phyloP scores from a whole-genome alignment of 1,140 invertebrate species.

The Bombus soroeensis region DNA sequence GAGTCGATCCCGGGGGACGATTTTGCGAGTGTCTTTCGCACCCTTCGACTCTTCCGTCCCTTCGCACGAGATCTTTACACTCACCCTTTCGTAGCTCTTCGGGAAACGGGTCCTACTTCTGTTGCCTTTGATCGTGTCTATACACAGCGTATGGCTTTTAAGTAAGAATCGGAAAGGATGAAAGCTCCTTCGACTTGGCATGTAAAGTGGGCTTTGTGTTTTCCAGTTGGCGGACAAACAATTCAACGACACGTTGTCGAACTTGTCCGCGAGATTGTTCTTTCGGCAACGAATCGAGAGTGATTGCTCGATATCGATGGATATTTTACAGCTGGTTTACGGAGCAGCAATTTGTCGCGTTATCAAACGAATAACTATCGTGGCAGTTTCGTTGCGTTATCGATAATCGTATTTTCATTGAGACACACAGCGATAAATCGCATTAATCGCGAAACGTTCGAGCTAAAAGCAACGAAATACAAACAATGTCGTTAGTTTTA shows the following conservation, averaged over 20 bases:
- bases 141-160: conserved; percentile 18
- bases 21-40: conserved; percentile 52
- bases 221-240: conserved; percentile 12
- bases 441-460: not conserved
- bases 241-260: conserved; percentile 46
- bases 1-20: conserved; percentile 50
- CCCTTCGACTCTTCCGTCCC: conserved; percentile 25
- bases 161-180: conserved; percentile 13
- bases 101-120: conserved; percentile 24
- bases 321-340: not conserved
- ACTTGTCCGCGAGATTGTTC: not conserved
- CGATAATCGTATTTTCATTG: not conserved
- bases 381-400: not conserved
- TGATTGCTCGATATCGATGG: not conserved
- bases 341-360: not conserved
- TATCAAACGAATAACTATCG: too few relatives aligned
- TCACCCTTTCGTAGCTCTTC: conserved; percentile 32
- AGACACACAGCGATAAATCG: not conserved
- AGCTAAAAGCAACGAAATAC: not conserved
- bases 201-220: conserved; percentile 28
- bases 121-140: conserved; percentile 48
- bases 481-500: not conserved
- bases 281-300: not conserved
- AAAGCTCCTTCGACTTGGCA: conserved; percentile 28
- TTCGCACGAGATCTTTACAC: conserved; percentile 23